Conservation (phyloP, 2,797 vertebrate genomes). For the Coracias cyanogaster region DNA sequence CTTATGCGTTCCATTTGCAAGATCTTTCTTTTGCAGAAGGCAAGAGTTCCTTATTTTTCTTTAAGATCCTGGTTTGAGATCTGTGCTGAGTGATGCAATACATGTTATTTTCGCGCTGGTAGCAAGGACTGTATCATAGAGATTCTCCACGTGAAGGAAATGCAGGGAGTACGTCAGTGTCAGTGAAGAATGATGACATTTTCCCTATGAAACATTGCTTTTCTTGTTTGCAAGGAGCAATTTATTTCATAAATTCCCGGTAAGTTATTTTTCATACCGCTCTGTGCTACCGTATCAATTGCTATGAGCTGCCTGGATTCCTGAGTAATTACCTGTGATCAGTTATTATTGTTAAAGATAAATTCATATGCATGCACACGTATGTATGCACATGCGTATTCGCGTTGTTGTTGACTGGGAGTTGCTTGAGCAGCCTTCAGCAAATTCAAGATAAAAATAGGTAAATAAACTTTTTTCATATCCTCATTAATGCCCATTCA, state of each 20-base stretch:
- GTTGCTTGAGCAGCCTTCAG: constrained; percentile 11
- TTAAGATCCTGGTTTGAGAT: background rate
- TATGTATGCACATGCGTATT: background rate
- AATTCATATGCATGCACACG: background rate
- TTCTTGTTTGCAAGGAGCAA: background rate
- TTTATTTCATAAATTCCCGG: background rate
- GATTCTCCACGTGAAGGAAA: background rate
- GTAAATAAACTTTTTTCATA: background rate
- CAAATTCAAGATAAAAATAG: constrained; percentile 4
- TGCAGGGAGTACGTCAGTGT: background rate
- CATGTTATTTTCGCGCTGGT: background rate
- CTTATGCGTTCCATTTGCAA: background rate
- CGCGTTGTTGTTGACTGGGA: background rate
- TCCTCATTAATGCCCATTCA: constrained; percentile 1
- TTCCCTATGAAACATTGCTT: background rate
- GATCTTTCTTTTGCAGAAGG: background rate
- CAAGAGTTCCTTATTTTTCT: background rate
- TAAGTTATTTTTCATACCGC: background rate
- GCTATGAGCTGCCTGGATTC: constrained; percentile 14
- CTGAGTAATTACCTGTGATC: constrained; percentile 37
- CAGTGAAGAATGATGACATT: background rate
- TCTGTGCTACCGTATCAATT: background rate
- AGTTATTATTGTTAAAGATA: constrained; percentile 27
- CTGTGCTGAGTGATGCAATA: background rate
- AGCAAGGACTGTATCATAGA: background rate